Base-by-base conservation (phyloP, 2,888 invertebrate species). In the Petrolisthes cinctipes region DNA sequence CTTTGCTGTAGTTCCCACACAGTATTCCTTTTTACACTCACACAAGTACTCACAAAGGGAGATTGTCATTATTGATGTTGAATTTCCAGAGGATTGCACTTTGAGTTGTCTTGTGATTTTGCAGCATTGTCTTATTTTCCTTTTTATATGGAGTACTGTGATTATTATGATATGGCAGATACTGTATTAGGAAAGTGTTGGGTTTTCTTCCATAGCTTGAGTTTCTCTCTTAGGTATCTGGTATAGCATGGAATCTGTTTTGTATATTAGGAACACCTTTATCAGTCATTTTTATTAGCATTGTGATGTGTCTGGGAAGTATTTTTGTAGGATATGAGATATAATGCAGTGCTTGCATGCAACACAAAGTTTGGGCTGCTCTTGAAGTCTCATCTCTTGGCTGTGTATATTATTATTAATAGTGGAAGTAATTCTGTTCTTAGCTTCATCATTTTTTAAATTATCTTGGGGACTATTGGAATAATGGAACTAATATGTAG, bases 161-260 rank as follows among this genome's bases (percentile, higher is more conserved):
- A 37, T 80, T 80, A 20, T 76, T n/a, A 57, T 80, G 80, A 37
- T 80, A 57, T 57, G 20, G 80, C 61, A 61, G 80, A 80, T 23
- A 20, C 7, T 80, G 20, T 37, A 37, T 37, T 51, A 79, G 80
- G 80, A 20, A n/a, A 57, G 11, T 57, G n/a, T 56, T 7, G 56
- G 80, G 56, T 5, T 20, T 23, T 14, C 17, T 80, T 80, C 80
- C 57, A 57, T 20, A 56, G 20, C 7, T 80, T 80, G n/a, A 80
- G 57, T 80, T 80, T n/a, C 57, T 57, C 51, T 57, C n/a, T 56
- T 56, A 23, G 23, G 57, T 80, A 20, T 57, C 57, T 80, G 80
- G 61, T 80, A 80, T 80, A 61, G 80, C 80, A 80, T 80, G 80
- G 80, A 57, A 6, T 80, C 61, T 80, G 61, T n/a, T 71, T 71